phyloP scores from a whole-genome alignment of 2,113 vertebrate genomes.

The Rhabdornis inornatus region DNA sequence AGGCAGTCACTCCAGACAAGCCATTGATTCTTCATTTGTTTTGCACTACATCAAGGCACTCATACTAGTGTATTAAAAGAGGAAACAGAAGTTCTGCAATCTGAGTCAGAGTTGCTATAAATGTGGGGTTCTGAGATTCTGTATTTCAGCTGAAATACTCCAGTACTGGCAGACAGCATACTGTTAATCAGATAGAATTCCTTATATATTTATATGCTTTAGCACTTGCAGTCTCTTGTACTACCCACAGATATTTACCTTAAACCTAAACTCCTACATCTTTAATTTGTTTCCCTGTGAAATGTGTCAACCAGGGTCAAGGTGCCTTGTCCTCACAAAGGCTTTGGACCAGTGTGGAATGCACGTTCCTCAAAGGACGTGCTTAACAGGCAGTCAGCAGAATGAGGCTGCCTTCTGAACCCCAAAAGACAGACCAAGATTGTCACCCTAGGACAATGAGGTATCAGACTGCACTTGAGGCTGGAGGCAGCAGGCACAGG shows the following conservation, averaged over 20 bases:
- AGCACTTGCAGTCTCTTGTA: neutral
- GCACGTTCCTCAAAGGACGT: rapidly evolving
- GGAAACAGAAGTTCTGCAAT: neutral
- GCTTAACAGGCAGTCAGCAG: neutral
- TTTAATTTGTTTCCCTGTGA: neutral
- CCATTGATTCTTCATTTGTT: slow-evolving; percentile 32
- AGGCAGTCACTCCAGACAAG: neutral
- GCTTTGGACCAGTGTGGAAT: neutral
- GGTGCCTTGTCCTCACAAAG: neutral
- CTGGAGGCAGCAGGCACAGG: neutral
- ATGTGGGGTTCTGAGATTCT: neutral
- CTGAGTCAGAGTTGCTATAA: neutral
- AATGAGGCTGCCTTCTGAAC: neutral
- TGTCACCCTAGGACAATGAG: neutral
- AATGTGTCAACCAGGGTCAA: neutral
- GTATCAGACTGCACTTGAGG: neutral
- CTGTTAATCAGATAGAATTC: neutral
- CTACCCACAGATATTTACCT: neutral
- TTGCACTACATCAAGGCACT: neutral
- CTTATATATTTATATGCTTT: neutral
- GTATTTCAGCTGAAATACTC: neutral
- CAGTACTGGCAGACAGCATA: neutral
- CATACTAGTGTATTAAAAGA: neutral
- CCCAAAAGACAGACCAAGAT: neutral
- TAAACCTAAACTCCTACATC: neutral